A percentile compares a stretch with the other conserved stretches of the same genome.
phyloP scores from a whole-genome alignment of 2,113 vertebrate genomes.

The Tragelaphus scriptus region DNA sequence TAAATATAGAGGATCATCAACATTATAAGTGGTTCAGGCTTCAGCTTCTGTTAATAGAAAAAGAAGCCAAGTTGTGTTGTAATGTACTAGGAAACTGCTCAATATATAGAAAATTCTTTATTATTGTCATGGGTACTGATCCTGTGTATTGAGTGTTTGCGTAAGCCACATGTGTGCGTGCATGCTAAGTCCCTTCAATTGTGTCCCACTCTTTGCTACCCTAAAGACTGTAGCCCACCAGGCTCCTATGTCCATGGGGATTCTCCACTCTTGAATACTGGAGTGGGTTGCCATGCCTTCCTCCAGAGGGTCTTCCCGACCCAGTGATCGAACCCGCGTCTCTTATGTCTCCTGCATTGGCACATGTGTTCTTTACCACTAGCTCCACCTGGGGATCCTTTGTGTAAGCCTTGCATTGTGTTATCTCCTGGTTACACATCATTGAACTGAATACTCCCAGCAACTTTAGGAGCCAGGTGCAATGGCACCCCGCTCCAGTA shows the following conservation, averaged over 20 bases:
- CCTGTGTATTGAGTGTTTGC: neutral
- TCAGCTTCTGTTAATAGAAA: neutral
- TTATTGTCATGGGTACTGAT: neutral
- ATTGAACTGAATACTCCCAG: neutral
- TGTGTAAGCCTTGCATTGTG: fast-evolving
- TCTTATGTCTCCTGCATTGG: neutral
- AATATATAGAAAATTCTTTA: neutral
- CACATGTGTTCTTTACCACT: neutral
- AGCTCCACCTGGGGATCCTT: neutral
- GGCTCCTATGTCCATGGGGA: neutral
- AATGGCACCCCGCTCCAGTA: no score
- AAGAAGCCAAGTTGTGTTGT: neutral
- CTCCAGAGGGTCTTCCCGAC: neutral
- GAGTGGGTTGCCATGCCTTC: neutral
- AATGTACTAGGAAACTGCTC: neutral
- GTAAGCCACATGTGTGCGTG: neutral
- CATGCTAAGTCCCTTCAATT: neutral
- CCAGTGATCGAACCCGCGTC: fast-evolving
- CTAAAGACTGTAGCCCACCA: neutral
- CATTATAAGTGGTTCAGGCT: neutral
- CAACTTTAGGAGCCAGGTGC: neutral
- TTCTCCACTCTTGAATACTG: neutral
- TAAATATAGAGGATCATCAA: neutral
- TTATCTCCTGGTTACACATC: neutral
- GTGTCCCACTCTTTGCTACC: neutral